Evolutionary conservation across 2,113 vertebrate genomes (phyloP).

Genomic region (Rhea americana): DNA sequence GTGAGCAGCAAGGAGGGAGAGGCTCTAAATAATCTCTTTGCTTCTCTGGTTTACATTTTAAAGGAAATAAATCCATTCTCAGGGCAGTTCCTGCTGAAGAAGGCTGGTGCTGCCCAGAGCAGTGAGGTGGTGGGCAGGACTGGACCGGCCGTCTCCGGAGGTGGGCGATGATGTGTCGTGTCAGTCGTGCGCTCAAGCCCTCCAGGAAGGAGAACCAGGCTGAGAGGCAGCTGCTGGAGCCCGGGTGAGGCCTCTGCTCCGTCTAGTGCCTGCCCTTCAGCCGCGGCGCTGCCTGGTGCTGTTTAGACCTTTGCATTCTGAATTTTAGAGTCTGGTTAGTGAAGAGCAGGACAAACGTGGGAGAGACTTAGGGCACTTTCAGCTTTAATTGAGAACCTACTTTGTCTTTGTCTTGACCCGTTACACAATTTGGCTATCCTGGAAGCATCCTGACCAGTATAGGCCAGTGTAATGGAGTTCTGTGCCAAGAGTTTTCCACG

Average conservation of each 20-base stretch:
- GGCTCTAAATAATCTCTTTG: neutral
- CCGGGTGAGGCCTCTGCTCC: neutral
- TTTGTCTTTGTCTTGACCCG: neutral
- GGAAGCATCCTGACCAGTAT: neutral
- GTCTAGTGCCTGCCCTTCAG: neutral
- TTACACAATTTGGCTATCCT: neutral
- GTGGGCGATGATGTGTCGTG: neutral
- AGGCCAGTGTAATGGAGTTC: neutral
- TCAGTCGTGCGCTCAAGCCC: rapidly evolving
- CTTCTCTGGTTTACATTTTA: neutral
- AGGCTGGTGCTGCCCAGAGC: neutral
- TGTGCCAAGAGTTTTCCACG: neutral
- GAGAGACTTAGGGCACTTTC: neutral
- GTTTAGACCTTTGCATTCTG: neutral
- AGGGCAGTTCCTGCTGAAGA: rapidly evolving
- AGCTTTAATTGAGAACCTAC: neutral
- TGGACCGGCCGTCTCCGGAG: neutral
- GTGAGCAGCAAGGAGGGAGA: neutral
- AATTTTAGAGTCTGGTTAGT: neutral
- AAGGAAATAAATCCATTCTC: neutral
- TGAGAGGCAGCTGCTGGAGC: neutral
- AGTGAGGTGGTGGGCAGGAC: rapidly evolving
- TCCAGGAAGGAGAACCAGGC: neutral
- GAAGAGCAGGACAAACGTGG: neutral
- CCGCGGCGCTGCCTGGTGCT: neutral